These are phyloP conservation scores for Sitobion miscanthi DNA, from an alignment of 1,140 invertebrate species.

Conservation along the genomic window DNA sequence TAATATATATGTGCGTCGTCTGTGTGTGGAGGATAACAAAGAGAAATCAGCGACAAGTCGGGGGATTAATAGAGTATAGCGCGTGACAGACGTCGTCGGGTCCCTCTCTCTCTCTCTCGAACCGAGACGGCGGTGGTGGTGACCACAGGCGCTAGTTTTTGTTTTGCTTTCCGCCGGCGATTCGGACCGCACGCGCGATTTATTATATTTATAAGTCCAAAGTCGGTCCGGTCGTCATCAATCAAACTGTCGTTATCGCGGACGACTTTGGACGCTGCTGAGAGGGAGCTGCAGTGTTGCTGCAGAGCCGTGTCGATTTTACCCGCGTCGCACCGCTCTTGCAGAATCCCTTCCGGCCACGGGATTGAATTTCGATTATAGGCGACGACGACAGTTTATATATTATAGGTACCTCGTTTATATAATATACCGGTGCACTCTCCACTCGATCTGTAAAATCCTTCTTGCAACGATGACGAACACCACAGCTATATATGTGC, in stretches of 20 bases:
- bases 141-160: neutral
- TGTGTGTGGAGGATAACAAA: conserved; percentile 32
- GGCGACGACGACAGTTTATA: neutral
- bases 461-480: neutral
- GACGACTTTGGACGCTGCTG: neutral
- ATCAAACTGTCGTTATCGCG: conserved; percentile 41
- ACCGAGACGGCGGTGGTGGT: neutral
- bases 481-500: neutral
- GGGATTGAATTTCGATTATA: conserved; percentile 40
- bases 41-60: conserved; percentile 36
- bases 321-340: too few relatives aligned
- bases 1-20: neutral
- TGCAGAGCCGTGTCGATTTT: neutral
- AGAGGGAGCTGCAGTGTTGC: neutral
- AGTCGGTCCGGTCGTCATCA: conserved; percentile 32
- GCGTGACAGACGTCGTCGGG: neutral
- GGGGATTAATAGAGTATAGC: conserved; percentile 16
- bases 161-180: neutral
- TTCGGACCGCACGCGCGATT: neutral
- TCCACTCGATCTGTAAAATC: neutral
- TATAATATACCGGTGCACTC: neutral
- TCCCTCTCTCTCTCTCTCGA: neutral
- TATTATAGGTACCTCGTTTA: neutral
- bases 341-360: neutral
- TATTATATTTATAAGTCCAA: conserved; percentile 25